These are phyloP conservation scores for Pelodytes ibericus DNA, from an alignment of 2,797 vertebrate species.

Conservation along the genomic window DNA sequence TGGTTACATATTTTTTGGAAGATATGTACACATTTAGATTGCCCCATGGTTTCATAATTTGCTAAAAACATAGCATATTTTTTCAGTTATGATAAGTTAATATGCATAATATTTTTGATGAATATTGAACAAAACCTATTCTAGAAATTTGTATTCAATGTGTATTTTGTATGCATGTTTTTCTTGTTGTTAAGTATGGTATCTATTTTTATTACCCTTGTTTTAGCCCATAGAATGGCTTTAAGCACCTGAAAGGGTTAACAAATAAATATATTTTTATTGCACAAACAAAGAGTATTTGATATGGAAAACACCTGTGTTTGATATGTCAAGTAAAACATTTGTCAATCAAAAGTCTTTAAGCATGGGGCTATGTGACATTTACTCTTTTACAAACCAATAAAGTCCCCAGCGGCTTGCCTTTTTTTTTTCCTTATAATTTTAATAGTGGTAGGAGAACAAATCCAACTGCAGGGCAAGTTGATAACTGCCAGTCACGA, in stretches of 20 bases:
- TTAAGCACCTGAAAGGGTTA: constrained; percentile 73
- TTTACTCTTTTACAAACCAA: constrained; percentile 87
- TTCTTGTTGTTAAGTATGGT: no score
- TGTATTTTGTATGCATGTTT: no score
- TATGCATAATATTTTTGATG: no score
- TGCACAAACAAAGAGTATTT: constrained; percentile 77
- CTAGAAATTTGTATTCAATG: no score
- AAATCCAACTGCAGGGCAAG: constrained; percentile 81
- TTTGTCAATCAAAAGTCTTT: constrained; percentile 87
- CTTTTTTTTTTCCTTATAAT: constrained; percentile 84
- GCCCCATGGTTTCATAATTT: no score
- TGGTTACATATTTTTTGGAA: no score
- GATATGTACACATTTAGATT: no score
- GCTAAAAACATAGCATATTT: no score
- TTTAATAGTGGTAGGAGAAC: constrained; percentile 81
- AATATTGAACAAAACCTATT: no score
- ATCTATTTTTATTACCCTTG: no score
- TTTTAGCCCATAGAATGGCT: no score
- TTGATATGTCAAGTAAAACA: constrained; percentile 91
- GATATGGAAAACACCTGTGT: constrained; percentile 82
- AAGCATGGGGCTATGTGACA: constrained; percentile 86
- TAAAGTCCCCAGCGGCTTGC: constrained; percentile 78
- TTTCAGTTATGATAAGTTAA: no score
- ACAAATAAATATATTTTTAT: constrained; percentile 60
- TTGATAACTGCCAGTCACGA: constrained; percentile 87